Conservation (phyloP, 2,113 vertebrate genomes). For the Prionailurus bengalensis region DNA sequence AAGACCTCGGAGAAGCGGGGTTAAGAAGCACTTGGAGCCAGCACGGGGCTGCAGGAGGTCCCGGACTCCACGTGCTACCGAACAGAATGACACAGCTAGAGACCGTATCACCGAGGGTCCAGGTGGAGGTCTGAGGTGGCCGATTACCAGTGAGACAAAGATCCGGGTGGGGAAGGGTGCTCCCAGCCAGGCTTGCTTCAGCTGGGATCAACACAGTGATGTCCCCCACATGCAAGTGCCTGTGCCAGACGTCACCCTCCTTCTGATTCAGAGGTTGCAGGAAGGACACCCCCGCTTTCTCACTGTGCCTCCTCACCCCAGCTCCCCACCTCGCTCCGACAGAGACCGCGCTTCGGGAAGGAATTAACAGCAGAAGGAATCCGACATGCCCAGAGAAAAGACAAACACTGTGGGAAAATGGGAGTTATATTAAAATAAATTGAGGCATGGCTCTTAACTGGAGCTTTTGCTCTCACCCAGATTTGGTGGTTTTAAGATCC, state of each 20-base stretch:
- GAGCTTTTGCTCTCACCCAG: not conserved
- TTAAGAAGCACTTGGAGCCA: accelerated
- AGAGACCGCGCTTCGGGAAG: not conserved
- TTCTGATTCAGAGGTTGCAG: not conserved
- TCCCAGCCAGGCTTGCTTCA: not conserved
- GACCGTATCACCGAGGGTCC: not conserved
- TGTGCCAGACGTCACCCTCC: not conserved
- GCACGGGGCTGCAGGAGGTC: not conserved
- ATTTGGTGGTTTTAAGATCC: conserved; percentile 47
- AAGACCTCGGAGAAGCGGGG: not conserved
- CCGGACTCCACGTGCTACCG: not conserved
- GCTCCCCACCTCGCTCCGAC: not conserved
- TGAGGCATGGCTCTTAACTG: conserved; percentile 23
- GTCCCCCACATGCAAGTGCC: accelerated
- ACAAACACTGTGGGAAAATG: not conserved
- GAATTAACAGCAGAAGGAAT: not conserved
- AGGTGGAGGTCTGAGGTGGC: not conserved
- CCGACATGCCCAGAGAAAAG: not conserved
- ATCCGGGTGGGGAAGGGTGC: not conserved
- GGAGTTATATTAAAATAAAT: conserved; percentile 25
- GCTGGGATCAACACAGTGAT: too few relatives aligned
- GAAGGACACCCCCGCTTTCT: not conserved
- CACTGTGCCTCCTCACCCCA: not conserved
- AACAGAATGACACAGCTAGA: not conserved
- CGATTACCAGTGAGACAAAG: not conserved